Evolutionary conservation across 92 coral and sea anemone species (phyloP), one percentile per base, ranked within the genome.

Genomic region (Hydrozoanthus gracilis): DNA sequence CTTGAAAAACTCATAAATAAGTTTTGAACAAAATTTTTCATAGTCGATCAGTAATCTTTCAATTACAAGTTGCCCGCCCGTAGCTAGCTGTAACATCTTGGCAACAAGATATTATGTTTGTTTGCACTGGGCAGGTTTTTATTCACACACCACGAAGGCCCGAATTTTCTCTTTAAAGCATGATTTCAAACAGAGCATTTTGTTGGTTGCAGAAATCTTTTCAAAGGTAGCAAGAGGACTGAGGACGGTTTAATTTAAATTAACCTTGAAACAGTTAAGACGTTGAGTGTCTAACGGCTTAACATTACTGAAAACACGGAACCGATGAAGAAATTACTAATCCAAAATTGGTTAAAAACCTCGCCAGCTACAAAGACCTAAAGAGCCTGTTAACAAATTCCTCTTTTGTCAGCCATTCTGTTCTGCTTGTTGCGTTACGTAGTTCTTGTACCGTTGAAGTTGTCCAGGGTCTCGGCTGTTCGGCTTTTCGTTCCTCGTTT

Each of bases 341-440:
- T 6, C 12, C 4, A 12, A 3, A 14, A n/a, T 79, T 20, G 50
- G 56, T 65, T 79, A 5, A 27, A 46, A 39, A 17, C 5, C 17
- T 51, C 16, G 51, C 72, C 70, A 65, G 56, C 74, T 80, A 66
- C 4, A 87, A 39, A 75, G 76, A 82, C 7, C 93, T 91, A 51
- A 88, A 94, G 8, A 94, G 73, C 64, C 79, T 70, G 67, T 82
- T 79, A 45, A 88, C 60, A 80, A 94, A 82, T 67, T 94, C 98
- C 9, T 94, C 95, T 87, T 92, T 89, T 8, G 98, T 92, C 50
- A 91, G 86, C 98, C 98, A 94, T 15, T 64, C 46, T 3, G 46
- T 82, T 51, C 88, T 89, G 1, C 16, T 55, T 1, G 48, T 4
- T 64, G 51, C 8, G 8, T 71, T 76, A 39, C 75, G 48, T 10